Base-by-base conservation (phyloP, 2,797 vertebrate species). In the Glossophaga mutica region DNA sequence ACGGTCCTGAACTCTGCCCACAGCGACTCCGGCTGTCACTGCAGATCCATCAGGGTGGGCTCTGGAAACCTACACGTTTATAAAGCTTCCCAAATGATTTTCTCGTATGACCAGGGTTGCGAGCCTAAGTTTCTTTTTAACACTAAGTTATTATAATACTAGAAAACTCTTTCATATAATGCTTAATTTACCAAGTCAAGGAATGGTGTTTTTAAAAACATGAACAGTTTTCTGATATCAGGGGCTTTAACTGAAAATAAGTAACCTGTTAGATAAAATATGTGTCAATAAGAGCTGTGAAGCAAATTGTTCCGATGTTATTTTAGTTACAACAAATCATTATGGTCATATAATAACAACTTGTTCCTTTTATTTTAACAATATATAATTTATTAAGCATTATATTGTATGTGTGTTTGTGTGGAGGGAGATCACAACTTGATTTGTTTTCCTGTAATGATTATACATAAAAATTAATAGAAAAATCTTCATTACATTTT, bases 291-390 rank as follows among this genome's bases (percentile, higher is more conserved):
- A 67, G 19, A 83, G 46, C 39, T 88, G 14, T 86, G 44, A 86
- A 71, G 26, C 24, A 86, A 82, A 71, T 78, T 57, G 24, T 12
- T 92, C 50, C 46, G 50, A 37, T 44, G 29, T 77, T 73, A 96
- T 81, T 89, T 92, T 90, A 68, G 14, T 39, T 94, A 77, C 18
- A 77, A 71, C 18, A 52, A 70, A 70, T 71, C 26, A 87, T 21
- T 39, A 76, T 86, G 32, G 29, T 52, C 46, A 55, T 59, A 26
- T 44, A 71, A 34, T 3, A 92, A 89, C 6, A 87, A 42, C 11
- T 89, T 89, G 32, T 79, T 94, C 37, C 16, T 95, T 94, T 90
- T 52, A 74, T 59, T 79, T 87, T 90, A 89, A 91, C 15, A 86
- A 73, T 62, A 62, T 32, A 82, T 42, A 34, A 42, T 29, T 42